Base-by-base conservation (phyloP, 23 tunicate genomes). In the Diplosoma virens region DNA sequence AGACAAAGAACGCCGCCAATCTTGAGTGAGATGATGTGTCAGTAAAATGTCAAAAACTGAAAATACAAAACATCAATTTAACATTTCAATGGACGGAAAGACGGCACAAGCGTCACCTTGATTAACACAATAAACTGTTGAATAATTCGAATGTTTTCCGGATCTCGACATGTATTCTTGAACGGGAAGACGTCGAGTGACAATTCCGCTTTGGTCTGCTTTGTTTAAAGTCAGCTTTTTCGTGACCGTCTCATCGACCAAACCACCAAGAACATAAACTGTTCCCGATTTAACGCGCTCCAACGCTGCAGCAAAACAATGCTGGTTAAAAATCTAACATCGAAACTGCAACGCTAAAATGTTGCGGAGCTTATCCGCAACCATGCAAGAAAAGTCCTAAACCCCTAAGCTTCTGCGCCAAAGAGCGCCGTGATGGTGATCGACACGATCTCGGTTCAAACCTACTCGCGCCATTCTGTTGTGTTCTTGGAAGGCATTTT, bases 221-320 rank as follows among this genome's bases (percentile, higher is more conserved):
- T 33, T 47, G 61, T 85, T 81, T 32, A 79, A 67, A 0, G 97
- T 79, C 25, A 92, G 48, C 33, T 81, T 83, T 77, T 92, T 92
- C 5, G 66, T 31, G 18, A 92, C 90, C 2, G 97, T 85, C 85
- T 92, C 97, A 61, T 92, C 97, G 32, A 92, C 97, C 30, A 92
- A 67, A 4, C 97, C 97, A 0, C 97, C 97, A 27, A 92, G 56
- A 23, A 92, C 76, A 63, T 92, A 92, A 11, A 81, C 76, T 6
- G 28, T 37, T 35, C 80, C 90, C 3, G 48, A 52, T 18, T 78
- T 58, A 17, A 84, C 78, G 6, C 25, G 16, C 23, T 55, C 71
- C 30, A 86, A 79, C 3, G 92, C 92, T 79, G 37, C 0, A 22
- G 59, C 53, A 16, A 30, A 45, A 55, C 17, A 6, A 7, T 41